Evolutionary conservation across 2,797 vertebrate genomes (phyloP).

Genomic region (Cynopterus sphinx): DNA sequence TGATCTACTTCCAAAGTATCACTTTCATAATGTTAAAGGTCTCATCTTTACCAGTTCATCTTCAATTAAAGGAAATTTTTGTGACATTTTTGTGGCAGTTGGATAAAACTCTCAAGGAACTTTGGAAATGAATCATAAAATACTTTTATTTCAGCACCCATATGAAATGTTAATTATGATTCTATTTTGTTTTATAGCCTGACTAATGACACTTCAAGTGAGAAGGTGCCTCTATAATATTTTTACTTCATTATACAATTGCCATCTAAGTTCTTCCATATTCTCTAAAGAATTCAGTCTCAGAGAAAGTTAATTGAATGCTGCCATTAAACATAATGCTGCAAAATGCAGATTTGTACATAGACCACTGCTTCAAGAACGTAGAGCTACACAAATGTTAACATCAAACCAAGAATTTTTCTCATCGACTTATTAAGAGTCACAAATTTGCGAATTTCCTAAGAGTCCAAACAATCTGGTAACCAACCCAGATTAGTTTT

Average conservation of each 20-base stretch:
- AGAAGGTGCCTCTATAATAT: background rate
- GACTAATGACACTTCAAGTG: background rate
- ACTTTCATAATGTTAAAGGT: background rate
- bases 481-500: background rate
- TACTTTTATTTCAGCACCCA: background rate
- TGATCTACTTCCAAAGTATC: background rate
- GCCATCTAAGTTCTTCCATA: background rate
- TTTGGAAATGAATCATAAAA: background rate
- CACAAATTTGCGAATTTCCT: conserved; percentile 40
- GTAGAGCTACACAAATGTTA: background rate
- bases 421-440: background rate
- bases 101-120: background rate
- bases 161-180: background rate
- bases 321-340: background rate
- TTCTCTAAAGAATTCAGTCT: conserved; percentile 36
- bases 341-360: background rate
- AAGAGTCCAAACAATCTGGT: conserved; percentile 44
- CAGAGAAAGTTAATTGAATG: conserved; percentile 1
- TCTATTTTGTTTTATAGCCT: background rate
- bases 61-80: conserved; percentile 1
- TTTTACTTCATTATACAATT: background rate
- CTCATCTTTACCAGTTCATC: background rate
- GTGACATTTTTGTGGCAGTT: conserved; percentile 21
- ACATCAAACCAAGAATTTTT: conserved; percentile 5
- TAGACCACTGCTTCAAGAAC: background rate